Conservation (phyloP, 1,140 invertebrate species). For the Lasioglossum albipes region DNA sequence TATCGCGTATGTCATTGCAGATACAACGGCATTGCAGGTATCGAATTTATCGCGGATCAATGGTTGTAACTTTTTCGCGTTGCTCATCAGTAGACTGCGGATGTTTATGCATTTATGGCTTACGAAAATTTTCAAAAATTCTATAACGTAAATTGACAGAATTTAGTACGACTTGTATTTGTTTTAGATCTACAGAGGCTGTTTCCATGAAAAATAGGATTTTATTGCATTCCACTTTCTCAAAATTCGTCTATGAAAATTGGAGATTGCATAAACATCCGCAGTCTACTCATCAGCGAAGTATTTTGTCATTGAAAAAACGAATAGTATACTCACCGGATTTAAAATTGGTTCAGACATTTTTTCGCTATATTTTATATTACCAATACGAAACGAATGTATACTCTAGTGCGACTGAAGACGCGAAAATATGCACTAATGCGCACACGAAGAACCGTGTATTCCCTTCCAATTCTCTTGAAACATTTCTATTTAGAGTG, state of each 20-base stretch:
- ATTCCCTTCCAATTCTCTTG: conserved; percentile 33
- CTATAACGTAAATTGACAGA: no score
- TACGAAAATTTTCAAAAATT: no score
- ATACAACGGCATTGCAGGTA: conserved; percentile 26
- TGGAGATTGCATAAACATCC: no score
- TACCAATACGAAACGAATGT: background rate
- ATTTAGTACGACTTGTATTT: no score
- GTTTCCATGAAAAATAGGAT: no score
- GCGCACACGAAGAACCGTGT: conserved; percentile 18
- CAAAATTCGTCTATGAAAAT: no score
- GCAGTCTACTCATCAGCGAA: background rate
- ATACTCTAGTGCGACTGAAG: background rate
- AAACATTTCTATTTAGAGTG: conserved; percentile 69
- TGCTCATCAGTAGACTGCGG: no score
- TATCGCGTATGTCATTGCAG: background rate
- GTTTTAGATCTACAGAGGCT: no score
- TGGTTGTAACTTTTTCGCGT: conserved; percentile 7
- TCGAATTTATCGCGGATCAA: conserved; percentile 27
- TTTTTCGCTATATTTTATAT: background rate
- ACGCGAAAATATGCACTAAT: conserved; percentile 23
- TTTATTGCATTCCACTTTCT: no score
- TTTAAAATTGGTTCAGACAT: conserved; percentile 59
- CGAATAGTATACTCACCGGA: conserved; percentile 57
- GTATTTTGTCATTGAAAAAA: background rate
- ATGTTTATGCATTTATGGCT: no score